phyloP scores from a whole-genome alignment of 2,113 vertebrate genomes.

The Dissostichus mawsoni region DNA sequence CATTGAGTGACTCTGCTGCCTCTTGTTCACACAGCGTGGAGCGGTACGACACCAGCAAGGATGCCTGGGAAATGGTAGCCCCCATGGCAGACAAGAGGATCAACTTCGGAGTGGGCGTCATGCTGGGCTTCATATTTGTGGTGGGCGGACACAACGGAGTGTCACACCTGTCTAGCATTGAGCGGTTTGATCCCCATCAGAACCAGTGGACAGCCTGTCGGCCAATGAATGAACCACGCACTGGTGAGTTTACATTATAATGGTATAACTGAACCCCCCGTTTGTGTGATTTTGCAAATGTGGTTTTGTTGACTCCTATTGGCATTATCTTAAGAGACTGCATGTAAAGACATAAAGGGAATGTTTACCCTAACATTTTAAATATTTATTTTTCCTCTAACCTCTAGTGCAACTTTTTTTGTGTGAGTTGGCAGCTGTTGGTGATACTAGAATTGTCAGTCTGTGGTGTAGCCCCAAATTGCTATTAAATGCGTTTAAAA shows the following conservation, averaged over 20 bases:
- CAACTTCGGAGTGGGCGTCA: slow-evolving; percentile 97
- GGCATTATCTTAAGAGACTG: background rate
- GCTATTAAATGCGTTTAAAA: no score
- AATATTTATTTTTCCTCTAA: no score
- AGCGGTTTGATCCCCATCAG: slow-evolving; percentile 97
- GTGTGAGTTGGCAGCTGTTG: no score
- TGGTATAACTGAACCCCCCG: background rate
- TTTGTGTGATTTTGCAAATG: background rate
- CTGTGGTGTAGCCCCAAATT: no score
- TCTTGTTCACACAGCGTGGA: slow-evolving; percentile 88
- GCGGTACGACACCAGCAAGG: slow-evolving; percentile 95
- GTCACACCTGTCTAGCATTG: slow-evolving; percentile 96
- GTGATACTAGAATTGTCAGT: no score
- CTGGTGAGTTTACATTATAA: slow-evolving; percentile 85
- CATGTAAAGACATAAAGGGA: no score
- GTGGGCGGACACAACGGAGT: slow-evolving; percentile 98
- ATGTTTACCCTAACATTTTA: no score
- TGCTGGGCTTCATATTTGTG: slow-evolving; percentile 98
- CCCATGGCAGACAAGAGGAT: slow-evolving; percentile 98
- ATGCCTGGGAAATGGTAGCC: slow-evolving; percentile 96
- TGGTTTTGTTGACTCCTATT: background rate
- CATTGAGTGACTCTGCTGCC: background rate
- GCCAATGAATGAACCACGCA: slow-evolving; percentile 97
- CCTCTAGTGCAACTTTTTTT: no score
- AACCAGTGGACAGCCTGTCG: slow-evolving; percentile 98